Conservation (phyloP, 2,888 invertebrate species). For the Drosophila parthenogenetica region DNA sequence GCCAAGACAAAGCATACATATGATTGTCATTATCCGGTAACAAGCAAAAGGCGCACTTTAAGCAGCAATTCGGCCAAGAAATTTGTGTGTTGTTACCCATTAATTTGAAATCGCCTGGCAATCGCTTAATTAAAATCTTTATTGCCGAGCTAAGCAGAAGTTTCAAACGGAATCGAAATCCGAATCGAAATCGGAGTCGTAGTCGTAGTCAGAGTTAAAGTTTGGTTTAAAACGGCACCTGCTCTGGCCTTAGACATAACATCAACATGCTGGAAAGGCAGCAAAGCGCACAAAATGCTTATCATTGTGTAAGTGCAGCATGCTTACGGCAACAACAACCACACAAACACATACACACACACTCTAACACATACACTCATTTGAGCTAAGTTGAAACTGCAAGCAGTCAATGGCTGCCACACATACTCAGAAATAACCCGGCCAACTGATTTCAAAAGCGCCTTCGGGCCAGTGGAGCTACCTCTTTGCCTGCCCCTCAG, state of each 20-base stretch:
- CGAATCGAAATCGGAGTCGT: no score
- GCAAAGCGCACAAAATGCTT: slow-evolving; percentile 39
- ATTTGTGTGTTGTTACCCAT: slow-evolving; percentile 44
- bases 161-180: no score
- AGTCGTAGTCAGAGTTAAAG: background rate
- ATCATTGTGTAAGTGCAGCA: slow-evolving; percentile 36
- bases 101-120: slow-evolving; percentile 61
- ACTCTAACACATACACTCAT: slow-evolving; percentile 7
- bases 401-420: slow-evolving; percentile 46
- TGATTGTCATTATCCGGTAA: slow-evolving; percentile 44
- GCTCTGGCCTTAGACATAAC: slow-evolving; percentile 24
- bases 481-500: background rate
- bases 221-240: slow-evolving; percentile 25
- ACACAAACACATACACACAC: slow-evolving; percentile 27
- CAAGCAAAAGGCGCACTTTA: slow-evolving; percentile 57
- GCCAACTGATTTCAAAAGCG: slow-evolving; percentile 56
- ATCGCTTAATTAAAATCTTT: slow-evolving; percentile 80
- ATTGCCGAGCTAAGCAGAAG: slow-evolving; percentile 52
- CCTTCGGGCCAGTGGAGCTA: slow-evolving; percentile 31
- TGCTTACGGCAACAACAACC: slow-evolving; percentile 19
- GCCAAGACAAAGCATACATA: slow-evolving; percentile 17
- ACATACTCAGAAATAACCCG: slow-evolving; percentile 34
- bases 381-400: slow-evolving; percentile 9
- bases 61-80: slow-evolving; percentile 30
- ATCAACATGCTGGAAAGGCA: slow-evolving; percentile 28